Conservation (phyloP, 2,888 invertebrate species). For the Camponotus fellah region DNA sequence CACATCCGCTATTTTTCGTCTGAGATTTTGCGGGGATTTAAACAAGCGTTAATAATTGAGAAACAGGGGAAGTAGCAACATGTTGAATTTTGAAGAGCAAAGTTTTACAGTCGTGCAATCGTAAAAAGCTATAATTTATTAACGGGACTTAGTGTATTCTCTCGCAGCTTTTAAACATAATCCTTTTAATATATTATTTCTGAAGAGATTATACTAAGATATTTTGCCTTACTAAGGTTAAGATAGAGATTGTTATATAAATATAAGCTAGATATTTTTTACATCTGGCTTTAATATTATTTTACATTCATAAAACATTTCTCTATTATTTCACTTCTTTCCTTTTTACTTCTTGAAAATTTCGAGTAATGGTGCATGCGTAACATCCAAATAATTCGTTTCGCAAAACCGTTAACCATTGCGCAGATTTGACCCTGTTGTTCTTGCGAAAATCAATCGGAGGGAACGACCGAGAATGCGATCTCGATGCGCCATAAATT, state of each 20-base stretch:
- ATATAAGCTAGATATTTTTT: background rate
- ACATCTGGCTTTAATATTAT: background rate
- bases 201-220: background rate
- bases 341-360: background rate
- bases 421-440: conserved; percentile 57
- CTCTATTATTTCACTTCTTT: too few species aligned
- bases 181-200: conserved; percentile 15
- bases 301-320: background rate
- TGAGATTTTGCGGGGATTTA: background rate
- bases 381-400: conserved; percentile 5
- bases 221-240: background rate
- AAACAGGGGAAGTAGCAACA: background rate
- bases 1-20: background rate
- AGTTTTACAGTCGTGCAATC: background rate
- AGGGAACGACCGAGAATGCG: conserved; percentile 63
- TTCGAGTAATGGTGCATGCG: background rate
- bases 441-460: conserved; percentile 73
- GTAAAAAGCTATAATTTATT: conserved; percentile 16
- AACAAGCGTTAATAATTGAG: conserved; percentile 16
- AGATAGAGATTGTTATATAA: background rate
- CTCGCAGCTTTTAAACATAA: conserved; percentile 1
- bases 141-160: conserved; percentile 20
- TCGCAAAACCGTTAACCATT: conserved; percentile 21
- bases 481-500: conserved; percentile 74
- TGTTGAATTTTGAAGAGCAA: background rate